These are phyloP conservation scores for Melanotus villosus DNA, from an alignment of 2,888 invertebrate genomes.

Conservation along the genomic window DNA sequence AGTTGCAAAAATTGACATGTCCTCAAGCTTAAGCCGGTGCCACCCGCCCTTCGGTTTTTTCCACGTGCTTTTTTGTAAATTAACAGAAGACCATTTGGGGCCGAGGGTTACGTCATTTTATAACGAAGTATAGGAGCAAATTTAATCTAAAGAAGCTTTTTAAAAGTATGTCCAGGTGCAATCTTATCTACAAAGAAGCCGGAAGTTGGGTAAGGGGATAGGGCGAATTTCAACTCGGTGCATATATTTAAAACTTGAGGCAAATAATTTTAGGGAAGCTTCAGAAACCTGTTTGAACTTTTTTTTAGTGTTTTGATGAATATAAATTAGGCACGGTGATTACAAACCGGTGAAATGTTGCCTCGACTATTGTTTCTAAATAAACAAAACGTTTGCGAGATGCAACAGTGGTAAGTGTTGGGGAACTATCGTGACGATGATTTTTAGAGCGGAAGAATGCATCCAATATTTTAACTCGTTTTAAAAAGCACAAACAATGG, in stretches of 20 bases:
- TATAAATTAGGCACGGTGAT: too few relatives aligned
- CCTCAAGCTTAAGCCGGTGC: not conserved
- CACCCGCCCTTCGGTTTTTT: not conserved
- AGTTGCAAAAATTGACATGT: conserved; percentile 17
- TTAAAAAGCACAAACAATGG: conserved; percentile 1
- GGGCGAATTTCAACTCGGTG: not conserved
- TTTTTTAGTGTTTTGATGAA: too few relatives aligned
- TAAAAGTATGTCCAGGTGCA: conserved; percentile 19
- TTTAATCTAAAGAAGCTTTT: conserved; percentile 19
- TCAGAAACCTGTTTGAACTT: not conserved
- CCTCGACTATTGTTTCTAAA: too few relatives aligned
- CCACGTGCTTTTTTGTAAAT: not conserved
- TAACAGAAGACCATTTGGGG: not conserved
- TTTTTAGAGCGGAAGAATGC: conserved; percentile 12
- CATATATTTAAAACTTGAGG: conserved; percentile 5
- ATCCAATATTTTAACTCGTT: conserved; percentile 1
- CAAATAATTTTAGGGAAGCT: not conserved
- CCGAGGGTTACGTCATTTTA: not conserved
- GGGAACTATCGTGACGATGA: conserved; percentile 5
- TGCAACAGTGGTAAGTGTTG: too few relatives aligned
- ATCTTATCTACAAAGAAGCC: conserved; percentile 27
- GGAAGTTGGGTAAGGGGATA: conserved; percentile 20
- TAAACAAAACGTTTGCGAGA: too few relatives aligned
- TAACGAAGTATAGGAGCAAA: not conserved
- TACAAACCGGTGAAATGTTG: too few relatives aligned